These are phyloP conservation scores for Pemphigus obesinymphae DNA, from an alignment of 1,140 invertebrate genomes.

Conservation along the genomic window DNA sequence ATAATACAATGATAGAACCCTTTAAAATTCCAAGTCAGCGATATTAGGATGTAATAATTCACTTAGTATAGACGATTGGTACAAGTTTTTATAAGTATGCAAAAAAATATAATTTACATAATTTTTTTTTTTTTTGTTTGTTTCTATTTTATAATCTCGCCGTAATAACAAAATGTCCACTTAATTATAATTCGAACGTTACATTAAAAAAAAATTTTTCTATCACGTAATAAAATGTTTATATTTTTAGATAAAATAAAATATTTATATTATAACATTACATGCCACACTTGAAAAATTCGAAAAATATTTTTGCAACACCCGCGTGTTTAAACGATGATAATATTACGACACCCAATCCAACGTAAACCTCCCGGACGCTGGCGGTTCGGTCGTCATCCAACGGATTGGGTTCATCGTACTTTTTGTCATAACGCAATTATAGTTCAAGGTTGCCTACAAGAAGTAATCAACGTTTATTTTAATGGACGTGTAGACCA, in stretches of 20 bases:
- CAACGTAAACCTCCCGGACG: not conserved
- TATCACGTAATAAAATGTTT: not conserved
- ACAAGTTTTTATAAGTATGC: no score
- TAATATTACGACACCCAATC: not conserved
- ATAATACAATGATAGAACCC: no score
- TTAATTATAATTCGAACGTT: not conserved
- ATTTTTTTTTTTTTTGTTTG: no score
- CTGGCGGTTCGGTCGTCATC: not conserved
- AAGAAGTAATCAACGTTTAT: not conserved
- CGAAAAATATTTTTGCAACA: not conserved
- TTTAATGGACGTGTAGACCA: not conserved
- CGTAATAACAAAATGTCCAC: not conserved
- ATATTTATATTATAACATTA: not conserved
- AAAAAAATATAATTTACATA: no score
- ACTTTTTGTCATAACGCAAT: conserved; percentile 9
- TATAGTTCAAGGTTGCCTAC: conserved; percentile 11
- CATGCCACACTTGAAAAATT: not conserved
- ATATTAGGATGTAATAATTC: no score
- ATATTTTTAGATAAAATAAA: not conserved
- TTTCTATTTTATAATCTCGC: not conserved
- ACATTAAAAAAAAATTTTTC: not conserved
- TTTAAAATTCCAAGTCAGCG: no score
- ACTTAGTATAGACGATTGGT: no score
- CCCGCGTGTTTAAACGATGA: no score
- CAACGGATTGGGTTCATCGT: conserved; percentile 1